A percentile compares a stretch with the other conserved stretches of the same genome.
Evolutionary conservation across 2,113 vertebrate genomes (phyloP).

Genomic region (Turdus rufiventris): DNA sequence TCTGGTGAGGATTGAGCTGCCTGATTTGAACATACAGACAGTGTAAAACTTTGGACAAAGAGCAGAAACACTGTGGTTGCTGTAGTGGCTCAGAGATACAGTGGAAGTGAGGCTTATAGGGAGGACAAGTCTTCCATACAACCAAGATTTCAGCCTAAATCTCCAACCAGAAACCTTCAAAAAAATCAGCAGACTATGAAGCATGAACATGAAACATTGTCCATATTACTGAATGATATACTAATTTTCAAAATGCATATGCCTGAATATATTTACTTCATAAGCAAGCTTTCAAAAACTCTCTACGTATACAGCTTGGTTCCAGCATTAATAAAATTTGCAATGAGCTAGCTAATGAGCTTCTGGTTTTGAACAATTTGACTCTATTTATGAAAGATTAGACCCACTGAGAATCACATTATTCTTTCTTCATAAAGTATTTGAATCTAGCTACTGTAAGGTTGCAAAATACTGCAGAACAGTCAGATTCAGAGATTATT

Average conservation of each 20-base stretch:
- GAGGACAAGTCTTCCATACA: neutral
- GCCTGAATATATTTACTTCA: neutral
- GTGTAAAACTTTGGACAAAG: neutral
- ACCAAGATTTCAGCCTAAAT: neutral
- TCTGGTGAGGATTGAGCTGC: neutral
- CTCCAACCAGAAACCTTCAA: neutral
- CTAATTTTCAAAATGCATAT: neutral
- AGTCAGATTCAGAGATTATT: slow-evolving; percentile 58
- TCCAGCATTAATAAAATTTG: neutral
- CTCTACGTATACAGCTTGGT: neutral
- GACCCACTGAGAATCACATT: slow-evolving; percentile 21
- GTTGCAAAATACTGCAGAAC: slow-evolving; percentile 33
- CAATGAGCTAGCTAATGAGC: slow-evolving; percentile 17
- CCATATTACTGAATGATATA: neutral
- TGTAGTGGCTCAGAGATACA: neutral
- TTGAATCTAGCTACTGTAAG: slow-evolving; percentile 31
- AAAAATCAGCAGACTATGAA: neutral
- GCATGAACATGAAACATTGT: neutral
- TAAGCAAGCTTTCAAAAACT: neutral
- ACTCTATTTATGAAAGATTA: slow-evolving; percentile 57
- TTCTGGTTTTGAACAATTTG: slow-evolving; percentile 65
- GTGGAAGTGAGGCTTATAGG: neutral
- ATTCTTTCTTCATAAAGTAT: slow-evolving; percentile 15
- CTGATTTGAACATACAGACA: neutral
- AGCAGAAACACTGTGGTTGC: neutral